phyloP scores from a whole-genome alignment of 2,888 invertebrate species.

The Stenurella melanura region DNA sequence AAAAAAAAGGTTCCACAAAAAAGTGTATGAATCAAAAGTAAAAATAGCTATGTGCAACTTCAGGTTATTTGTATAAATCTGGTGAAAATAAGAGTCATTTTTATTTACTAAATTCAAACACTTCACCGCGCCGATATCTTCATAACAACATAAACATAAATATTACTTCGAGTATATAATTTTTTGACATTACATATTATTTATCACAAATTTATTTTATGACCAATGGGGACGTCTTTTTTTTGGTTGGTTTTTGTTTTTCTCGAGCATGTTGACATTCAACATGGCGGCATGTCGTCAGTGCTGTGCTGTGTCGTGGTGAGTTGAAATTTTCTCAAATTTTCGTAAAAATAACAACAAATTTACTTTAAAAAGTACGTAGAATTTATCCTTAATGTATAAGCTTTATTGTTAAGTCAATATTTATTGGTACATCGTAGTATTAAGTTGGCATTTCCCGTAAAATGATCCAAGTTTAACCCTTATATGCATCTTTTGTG shows the following conservation, averaged over 20 bases:
- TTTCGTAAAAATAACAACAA: slow-evolving; percentile 63
- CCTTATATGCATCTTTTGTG: slow-evolving; percentile 65
- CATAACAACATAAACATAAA: slow-evolving; percentile 19
- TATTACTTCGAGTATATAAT: slow-evolving; percentile 5
- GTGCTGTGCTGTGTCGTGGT: slow-evolving; percentile 98
- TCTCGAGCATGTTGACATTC: slow-evolving; percentile 82
- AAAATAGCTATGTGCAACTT: slow-evolving; percentile 57
- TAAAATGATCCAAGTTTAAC: slow-evolving; percentile 49
- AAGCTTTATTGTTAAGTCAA: slow-evolving; percentile 30
- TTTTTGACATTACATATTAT: slow-evolving; percentile 33
- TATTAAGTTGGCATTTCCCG: slow-evolving; percentile 29
- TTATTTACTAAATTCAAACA: slow-evolving; percentile 34
- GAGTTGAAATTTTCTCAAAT: slow-evolving; percentile 77
- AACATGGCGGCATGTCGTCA: slow-evolving; percentile 97
- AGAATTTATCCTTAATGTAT: slow-evolving; percentile 44
- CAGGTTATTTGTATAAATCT: slow-evolving; percentile 56
- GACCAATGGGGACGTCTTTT: slow-evolving; percentile 34
- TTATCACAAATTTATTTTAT: slow-evolving; percentile 34
- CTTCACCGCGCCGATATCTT: slow-evolving; percentile 9
- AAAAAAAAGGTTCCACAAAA: slow-evolving; percentile 38
- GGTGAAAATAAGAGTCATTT: slow-evolving; percentile 43
- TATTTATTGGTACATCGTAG: slow-evolving; percentile 11
- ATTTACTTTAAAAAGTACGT: slow-evolving; percentile 62
- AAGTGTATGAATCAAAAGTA: slow-evolving; percentile 49
- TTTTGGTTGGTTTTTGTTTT: slow-evolving; percentile 67